Base-by-base conservation (phyloP, 2,113 vertebrate genomes). In the Riparia riparia region DNA sequence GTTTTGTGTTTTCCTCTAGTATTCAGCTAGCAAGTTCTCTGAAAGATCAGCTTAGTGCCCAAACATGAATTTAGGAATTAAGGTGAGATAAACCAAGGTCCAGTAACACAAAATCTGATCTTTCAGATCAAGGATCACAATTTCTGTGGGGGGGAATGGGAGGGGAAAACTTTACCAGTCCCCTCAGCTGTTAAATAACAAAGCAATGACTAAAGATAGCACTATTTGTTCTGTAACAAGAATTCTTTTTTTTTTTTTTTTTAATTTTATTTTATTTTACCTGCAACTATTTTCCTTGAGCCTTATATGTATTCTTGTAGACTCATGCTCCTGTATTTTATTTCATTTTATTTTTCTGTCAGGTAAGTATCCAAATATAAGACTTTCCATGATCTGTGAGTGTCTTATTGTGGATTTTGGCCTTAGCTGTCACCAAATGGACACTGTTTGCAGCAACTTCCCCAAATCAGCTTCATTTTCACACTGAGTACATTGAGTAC, bases 91-190 rank as follows among this genome's bases (percentile, higher is more conserved):
- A 58, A 56, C 17, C 8, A 73, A 64, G 18, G 34, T 50, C 6
- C 9, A 83, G 8, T 47, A 65, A 19, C 6, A 42, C 17, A 58
- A 86, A 77, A 81, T 26, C 20, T 34, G 24, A 24, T 60, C 21
- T 58, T 47, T 50, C 17, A 53, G 2, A 16, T 41, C 1, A 1
- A 7, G 28, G n/a, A 49, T 44, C 58, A 24, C 17, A 69, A 5
- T 77, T 64, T 8, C 29, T 65, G 7, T 0, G 0, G 14, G 45
- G n/a, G 17, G 4, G 5, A 41, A 41, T 18, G 4, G 25, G 18
- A 79, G 9, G 4, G 17, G 7, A 60, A 77, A 41, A 37, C 12
- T 41, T 34, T n/a, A 41, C 12, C 14, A 50, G 14, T 54, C 20
- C 9, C 6, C 41, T 82, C 29, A 65, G 45, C 22, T 70, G 45